A percentile compares a stretch with the other conserved stretches of the same genome.
Conservation (phyloP, 2,797 vertebrate species). For the Falco cherrug region DNA sequence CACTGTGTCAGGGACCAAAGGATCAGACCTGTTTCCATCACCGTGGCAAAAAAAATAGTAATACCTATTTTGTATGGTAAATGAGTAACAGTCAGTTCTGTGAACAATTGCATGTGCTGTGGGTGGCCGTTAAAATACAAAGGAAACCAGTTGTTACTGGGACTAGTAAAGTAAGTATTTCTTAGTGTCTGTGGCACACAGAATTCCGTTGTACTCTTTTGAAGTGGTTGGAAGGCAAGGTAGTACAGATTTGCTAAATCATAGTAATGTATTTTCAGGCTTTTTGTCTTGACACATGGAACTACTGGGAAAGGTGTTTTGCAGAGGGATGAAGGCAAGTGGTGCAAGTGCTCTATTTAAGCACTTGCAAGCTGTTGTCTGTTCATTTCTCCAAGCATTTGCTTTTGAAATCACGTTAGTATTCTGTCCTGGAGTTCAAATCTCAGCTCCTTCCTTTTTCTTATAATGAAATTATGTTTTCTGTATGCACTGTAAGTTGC, state of each 20-base stretch:
- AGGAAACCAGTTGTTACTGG: not conserved
- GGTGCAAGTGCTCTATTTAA: not conserved
- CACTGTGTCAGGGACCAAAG: not conserved
- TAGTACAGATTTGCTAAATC: not conserved
- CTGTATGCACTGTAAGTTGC: not conserved
- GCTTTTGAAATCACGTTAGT: not conserved
- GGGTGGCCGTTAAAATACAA: not conserved
- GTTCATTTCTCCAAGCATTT: not conserved
- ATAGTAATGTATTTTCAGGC: not conserved
- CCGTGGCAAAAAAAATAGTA: not conserved
- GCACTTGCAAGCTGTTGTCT: not conserved
- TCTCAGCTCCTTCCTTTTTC: not conserved
- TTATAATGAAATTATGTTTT: not conserved
- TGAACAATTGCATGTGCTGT: not conserved
- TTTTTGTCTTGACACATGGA: not conserved
- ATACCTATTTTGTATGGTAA: not conserved
- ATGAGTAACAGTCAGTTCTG: not conserved
- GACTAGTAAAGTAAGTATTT: not conserved
- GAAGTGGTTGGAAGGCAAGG: not conserved
- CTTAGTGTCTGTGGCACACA: not conserved
- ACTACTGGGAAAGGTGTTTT: not conserved
- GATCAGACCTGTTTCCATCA: not conserved
- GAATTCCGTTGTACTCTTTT: not conserved
- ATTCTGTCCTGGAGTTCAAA: not conserved
- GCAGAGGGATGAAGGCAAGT: not conserved